Evolutionary conservation across 2,888 invertebrate species (phyloP).

Genomic region (Eutolmus rufibarbis): DNA sequence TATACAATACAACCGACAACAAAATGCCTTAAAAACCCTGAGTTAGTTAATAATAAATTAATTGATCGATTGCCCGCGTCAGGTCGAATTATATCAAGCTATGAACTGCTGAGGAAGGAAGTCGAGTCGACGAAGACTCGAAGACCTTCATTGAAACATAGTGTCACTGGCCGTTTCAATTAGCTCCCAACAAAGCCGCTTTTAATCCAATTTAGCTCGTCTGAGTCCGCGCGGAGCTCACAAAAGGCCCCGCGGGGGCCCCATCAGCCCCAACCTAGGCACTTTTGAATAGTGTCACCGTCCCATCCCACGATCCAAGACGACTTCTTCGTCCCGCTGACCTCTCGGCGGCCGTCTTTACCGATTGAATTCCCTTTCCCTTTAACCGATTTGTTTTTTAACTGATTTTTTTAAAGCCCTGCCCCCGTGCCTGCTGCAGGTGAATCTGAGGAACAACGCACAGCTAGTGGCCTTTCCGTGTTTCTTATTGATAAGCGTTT

Average conservation of each 20-base stretch:
- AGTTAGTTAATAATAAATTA: neutral
- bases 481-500: conserved; percentile 23
- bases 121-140: neutral
- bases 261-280: neutral
- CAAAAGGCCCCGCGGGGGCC: neutral
- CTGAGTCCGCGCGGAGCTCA: neutral
- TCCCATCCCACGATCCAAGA: neutral
- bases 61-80: neutral
- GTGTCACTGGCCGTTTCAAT: conserved; percentile 28
- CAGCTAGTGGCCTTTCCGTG: conserved; percentile 37
- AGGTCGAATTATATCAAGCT: neutral
- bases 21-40: neutral
- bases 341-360: neutral
- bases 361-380: neutral
- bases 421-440: neutral
- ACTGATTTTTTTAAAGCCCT: neutral
- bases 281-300: neutral
- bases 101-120: conserved; percentile 11
- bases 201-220: conserved; percentile 31
- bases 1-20: neutral
- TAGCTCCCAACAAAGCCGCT: conserved; percentile 21
- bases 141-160: neutral
- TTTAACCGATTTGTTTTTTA: conserved; percentile 1
- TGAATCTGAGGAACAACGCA: conserved; percentile 23
- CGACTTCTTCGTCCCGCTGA: neutral